Base-by-base conservation (phyloP, 2,888 invertebrate species). In the Thumatha senex region DNA sequence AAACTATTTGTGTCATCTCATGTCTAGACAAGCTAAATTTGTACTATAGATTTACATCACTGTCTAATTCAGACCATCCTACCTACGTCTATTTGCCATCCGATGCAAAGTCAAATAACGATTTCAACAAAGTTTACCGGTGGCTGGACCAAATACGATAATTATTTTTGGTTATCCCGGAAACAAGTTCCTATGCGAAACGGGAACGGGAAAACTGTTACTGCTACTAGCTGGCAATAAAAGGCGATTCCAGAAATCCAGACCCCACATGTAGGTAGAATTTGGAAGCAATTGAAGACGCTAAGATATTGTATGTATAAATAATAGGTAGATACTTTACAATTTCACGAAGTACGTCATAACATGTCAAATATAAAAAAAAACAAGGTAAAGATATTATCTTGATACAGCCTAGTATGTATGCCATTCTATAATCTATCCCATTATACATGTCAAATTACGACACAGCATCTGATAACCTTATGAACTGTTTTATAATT, bases 1-100 rank as follows among this genome's bases (percentile, higher is more conserved):
- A 34, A 54, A 56, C 43, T 74, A 78, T 74, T 64, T 68, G 60
- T 78, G 78, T 76, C 77, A 74, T 69, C 54, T 64, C 63, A 70
- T 51, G 81, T 82, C 82, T 81, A 79, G 80, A 78, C 81, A 60
- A 59, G 67, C 60, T 82, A 82, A 75, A 77, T 82, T 74, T 67
- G 72, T 62, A 35, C 40, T 35, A 43, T 48, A 50, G 55, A 50
- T 63, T 63, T 58, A 58, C 55, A 15, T 11, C 18, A 39, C n/a
- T 61, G 45, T 46, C 40, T n/a, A 34, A 13, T 36, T 12, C 36
- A 40, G 35, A 14, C 43, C 12, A 31, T 10, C 18, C 18, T 31
- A 31, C 11, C 7, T 7, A 55, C 63, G 67, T 67, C 64, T 58
- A 58, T 64, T 51, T 63, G 39, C 49, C 46, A 38, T 39, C n/a